Percentiles rank a stretch among this genome's conserved stretches.
These are phyloP conservation scores for Plagodis dolabraria DNA, from an alignment of 2,888 invertebrate genomes.

Conservation along the genomic window DNA sequence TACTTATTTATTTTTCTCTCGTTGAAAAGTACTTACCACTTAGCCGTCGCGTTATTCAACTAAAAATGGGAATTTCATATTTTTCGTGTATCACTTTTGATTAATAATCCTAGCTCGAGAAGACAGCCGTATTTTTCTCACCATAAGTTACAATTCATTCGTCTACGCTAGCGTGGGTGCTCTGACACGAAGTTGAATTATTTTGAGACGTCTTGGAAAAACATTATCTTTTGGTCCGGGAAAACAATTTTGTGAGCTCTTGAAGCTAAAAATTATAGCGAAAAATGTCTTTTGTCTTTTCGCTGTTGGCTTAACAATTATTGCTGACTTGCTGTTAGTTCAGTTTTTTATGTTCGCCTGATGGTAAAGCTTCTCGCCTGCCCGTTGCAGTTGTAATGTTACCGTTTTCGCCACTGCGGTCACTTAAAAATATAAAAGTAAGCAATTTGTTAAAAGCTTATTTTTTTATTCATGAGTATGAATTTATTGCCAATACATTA, in stretches of 20 bases:
- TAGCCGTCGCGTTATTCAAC: conserved; percentile 39
- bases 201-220: conserved; percentile 33
- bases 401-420: too few relatives aligned
- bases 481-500: too few relatives aligned
- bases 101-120: conserved; percentile 69
- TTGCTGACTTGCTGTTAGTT: too few relatives aligned
- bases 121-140: conserved; percentile 77
- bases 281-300: background rate
- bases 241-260: conserved; percentile 29
- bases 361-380: too few relatives aligned
- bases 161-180: conserved; percentile 61
- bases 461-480: too few relatives aligned
- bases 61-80: conserved; percentile 63
- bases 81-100: conserved; percentile 74
- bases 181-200: conserved; percentile 29
- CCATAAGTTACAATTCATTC: conserved; percentile 76
- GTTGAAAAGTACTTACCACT: background rate
- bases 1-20: too few relatives aligned
- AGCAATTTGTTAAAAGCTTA: too few relatives aligned
- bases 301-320: too few relatives aligned
- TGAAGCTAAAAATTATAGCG: conserved; percentile 21
- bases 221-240: conserved; percentile 28
- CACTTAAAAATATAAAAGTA: too few relatives aligned
- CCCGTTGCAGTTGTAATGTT: too few relatives aligned
- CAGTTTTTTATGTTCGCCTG: too few relatives aligned